phyloP scores from a whole-genome alignment of 2,797 vertebrate genomes.

The Squalus acanthias region DNA sequence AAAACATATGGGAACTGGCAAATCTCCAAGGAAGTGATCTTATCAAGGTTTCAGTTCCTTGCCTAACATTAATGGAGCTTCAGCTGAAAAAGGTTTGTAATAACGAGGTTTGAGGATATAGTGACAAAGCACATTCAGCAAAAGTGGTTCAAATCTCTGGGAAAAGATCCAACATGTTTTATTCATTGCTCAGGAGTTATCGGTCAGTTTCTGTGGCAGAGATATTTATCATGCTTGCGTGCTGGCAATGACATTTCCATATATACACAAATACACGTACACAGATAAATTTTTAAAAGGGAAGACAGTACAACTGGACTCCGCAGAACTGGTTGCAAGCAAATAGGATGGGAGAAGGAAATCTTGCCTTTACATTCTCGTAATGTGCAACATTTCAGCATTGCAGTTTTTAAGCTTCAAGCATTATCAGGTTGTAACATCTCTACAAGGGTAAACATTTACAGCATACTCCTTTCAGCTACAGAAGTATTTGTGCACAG shows the following conservation, averaged over 20 bases:
- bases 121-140: background rate
- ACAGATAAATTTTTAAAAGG: background rate
- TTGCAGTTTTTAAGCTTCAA: background rate
- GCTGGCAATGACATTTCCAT: background rate
- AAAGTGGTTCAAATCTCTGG: constrained; percentile 14
- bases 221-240: background rate
- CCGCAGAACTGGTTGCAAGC: background rate
- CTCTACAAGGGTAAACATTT: background rate
- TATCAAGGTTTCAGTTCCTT: background rate
- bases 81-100: background rate
- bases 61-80: background rate
- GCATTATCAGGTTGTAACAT: background rate
- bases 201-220: background rate
- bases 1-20: background rate
- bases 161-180: constrained; percentile 4
- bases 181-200: background rate
- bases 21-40: too few relatives aligned
- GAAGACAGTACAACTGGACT: background rate
- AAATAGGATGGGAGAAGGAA: background rate
- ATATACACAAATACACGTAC: background rate
- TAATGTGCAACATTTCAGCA: background rate
- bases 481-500: background rate
- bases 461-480: background rate
- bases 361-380: background rate
- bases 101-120: background rate